Evolutionary conservation across 1,140 invertebrate species (phyloP), one percentile per base, ranked within the genome.

Genomic region (Brachionus angularis): DNA sequence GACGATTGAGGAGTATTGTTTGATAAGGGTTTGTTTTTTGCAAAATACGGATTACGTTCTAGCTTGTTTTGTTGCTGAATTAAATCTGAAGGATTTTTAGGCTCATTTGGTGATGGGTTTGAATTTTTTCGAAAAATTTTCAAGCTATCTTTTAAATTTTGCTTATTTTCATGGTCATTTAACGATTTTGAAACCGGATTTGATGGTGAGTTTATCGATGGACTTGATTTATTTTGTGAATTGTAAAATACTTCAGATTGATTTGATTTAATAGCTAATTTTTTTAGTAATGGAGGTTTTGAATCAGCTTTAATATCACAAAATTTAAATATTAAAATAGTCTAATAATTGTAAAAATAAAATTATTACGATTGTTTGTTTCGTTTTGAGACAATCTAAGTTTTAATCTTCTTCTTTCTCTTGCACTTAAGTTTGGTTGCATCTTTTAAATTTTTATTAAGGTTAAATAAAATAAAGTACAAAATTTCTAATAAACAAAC

Each of bases 111-210:
- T 47, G 12, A 34, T 67, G n/a, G n/a, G 10, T 42, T 42, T 42
- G 10, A 10, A 47, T 67, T 67, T 67, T 67, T 18, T 23, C 34
- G 21, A 10, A 67, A 34, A 14, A 67, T 67, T 67, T 67, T 67
- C 42, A 67, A 42, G 36, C 62, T 67, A 18, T 67, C 62, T 23
- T 67, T 18, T 47, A 67, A 50, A 4, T 31, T 16, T 10, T 16
- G 39, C 10, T 16, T 18, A 10, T 46, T 67, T 27, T 46, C 61
- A 18, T 47, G 25, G 10, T 31, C 42, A 4, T 44, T 47, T 25
- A 34, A 47, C 4, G 42, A 67, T 27, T 44, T 29, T 12, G 42
- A 46, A 46, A 47, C 49, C 16, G 39, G 39, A 14, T 42, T 52
- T 8, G 16, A 10, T 3, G 16, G 5, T 31, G 5, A 42, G 39